phyloP scores from a whole-genome alignment of 2,888 invertebrate species.

The Lasioglossum pauxillum region DNA sequence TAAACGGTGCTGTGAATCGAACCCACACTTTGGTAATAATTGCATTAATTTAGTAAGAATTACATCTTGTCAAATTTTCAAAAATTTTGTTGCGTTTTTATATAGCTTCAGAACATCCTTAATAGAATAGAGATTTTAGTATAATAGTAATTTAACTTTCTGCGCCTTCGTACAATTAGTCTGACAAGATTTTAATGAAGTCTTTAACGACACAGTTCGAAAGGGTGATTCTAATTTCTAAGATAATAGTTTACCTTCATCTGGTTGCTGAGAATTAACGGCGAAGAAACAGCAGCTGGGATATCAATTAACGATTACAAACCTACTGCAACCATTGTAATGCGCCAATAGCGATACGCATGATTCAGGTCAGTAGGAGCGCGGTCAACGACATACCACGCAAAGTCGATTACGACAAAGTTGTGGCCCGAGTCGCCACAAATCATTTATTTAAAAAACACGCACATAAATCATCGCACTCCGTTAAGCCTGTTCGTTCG shows the following conservation, averaged over 20 bases:
- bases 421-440: neutral
- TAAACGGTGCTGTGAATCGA: no score
- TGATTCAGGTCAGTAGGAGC: conserved; percentile 7
- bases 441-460: neutral
- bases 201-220: neutral
- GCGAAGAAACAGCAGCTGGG: neutral
- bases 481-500: neutral
- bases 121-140: no score
- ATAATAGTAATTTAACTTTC: neutral
- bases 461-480: neutral
- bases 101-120: no score
- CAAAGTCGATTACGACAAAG: neutral
- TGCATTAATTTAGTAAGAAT: no score
- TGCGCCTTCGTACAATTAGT: no score
- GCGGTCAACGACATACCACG: neutral
- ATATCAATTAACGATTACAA: neutral
- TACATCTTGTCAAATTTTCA: no score
- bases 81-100: no score
- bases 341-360: neutral
- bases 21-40: no score
- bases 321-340: neutral
- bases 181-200: no score
- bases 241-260: neutral
- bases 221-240: neutral
- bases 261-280: neutral